phyloP scores from a whole-genome alignment of 1,140 invertebrate genomes.

The Spodoptera frugiperda region DNA sequence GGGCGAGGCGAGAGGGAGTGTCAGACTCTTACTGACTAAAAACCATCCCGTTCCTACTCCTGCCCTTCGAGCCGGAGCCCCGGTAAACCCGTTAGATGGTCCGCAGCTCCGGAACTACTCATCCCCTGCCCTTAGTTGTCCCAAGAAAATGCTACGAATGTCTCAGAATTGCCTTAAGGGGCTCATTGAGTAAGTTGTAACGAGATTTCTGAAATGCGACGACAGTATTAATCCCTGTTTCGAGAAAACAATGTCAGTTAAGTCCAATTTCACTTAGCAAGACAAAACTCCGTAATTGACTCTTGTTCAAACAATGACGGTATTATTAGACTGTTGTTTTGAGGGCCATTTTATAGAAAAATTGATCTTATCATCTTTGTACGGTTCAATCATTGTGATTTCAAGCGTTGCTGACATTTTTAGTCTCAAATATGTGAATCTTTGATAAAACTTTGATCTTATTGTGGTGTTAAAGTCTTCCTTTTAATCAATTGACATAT shows the following conservation, averaged over 20 bases:
- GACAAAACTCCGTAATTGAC: constrained; percentile 25
- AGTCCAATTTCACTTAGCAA: constrained; percentile 29
- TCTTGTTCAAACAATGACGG: constrained; percentile 7
- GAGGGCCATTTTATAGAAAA: background rate
- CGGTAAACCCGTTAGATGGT: too few species aligned
- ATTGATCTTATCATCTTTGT: background rate
- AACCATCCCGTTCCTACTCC: too few species aligned
- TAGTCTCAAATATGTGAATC: too few species aligned
- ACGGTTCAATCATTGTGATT: background rate
- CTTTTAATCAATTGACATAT: too few species aligned
- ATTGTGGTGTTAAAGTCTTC: too few species aligned
- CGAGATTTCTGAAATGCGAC: constrained; percentile 38
- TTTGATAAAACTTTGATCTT: too few species aligned
- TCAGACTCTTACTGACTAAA: too few species aligned
- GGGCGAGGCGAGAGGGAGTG: too few species aligned
- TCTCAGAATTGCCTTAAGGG: constrained; percentile 7
- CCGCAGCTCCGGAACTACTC: too few species aligned
- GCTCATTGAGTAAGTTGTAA: constrained; percentile 30
- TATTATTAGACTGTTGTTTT: background rate
- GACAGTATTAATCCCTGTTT: constrained; percentile 32
- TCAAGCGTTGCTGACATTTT: too few species aligned
- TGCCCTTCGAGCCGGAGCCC: too few species aligned
- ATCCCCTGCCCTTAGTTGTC: background rate
- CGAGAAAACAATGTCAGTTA: constrained; percentile 34
- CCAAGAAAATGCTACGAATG: constrained; percentile 7